Evolutionary conservation across 2,797 vertebrate species (phyloP).

Genomic region (Melanotaenia parkinsoni): DNA sequence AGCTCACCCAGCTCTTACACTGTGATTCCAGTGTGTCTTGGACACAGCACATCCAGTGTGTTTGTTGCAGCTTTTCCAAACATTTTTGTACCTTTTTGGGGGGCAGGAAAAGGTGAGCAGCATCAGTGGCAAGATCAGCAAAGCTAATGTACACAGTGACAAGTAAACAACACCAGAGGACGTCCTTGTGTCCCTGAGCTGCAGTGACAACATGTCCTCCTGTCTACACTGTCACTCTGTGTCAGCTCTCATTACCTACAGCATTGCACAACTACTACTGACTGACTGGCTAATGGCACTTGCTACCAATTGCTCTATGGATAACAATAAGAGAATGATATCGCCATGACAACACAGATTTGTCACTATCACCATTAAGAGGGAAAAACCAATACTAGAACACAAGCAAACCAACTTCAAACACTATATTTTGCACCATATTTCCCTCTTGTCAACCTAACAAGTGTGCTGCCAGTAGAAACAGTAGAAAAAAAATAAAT

Average conservation of each 20-base stretch:
- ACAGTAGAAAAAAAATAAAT: slow-evolving; percentile 24
- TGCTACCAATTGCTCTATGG: slow-evolving; percentile 46
- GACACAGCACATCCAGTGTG: slow-evolving; percentile 15
- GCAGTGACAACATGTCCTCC: slow-evolving; percentile 65
- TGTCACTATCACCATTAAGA: not conserved
- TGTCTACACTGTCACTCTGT: slow-evolving; percentile 65
- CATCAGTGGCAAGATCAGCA: slow-evolving; percentile 30
- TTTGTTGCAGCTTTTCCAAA: slow-evolving; percentile 24
- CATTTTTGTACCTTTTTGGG: not conserved
- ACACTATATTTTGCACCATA: not conserved
- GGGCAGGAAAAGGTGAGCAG: slow-evolving; percentile 23
- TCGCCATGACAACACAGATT: slow-evolving; percentile 32
- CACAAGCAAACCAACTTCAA: slow-evolving; percentile 14
- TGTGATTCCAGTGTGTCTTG: slow-evolving; percentile 23
- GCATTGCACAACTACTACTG: slow-evolving; percentile 24
- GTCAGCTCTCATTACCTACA: slow-evolving; percentile 72
- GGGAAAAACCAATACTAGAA: not conserved
- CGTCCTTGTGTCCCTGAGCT: slow-evolving; percentile 57
- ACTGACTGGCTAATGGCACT: slow-evolving; percentile 49
- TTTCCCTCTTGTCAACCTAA: slow-evolving; percentile 2
- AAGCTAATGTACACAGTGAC: slow-evolving; percentile 57
- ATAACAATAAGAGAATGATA: slow-evolving; percentile 15
- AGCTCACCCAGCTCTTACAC: slow-evolving; percentile 27
- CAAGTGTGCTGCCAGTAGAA: slow-evolving; percentile 31
- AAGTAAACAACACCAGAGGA: slow-evolving; percentile 71